These are phyloP conservation scores for Bos taurus DNA, from an alignment of 2,113 vertebrate species.

Conservation along the genomic window DNA sequence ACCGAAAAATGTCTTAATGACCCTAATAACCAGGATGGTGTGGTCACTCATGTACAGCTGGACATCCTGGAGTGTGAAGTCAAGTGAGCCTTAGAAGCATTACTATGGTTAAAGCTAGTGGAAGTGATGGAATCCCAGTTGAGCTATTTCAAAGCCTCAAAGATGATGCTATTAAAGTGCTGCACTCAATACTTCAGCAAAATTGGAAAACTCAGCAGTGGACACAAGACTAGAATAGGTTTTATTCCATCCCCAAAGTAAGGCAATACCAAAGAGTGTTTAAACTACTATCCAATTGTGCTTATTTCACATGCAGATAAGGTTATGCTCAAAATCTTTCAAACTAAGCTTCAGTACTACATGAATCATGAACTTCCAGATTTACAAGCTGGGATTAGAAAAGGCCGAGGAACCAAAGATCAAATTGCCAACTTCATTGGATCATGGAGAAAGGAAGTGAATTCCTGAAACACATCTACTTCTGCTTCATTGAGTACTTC, in stretches of 20 bases:
- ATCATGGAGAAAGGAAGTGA: not conserved
- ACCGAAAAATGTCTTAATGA: not conserved
- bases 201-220: not conserved
- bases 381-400: not conserved
- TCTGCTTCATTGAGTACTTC: not conserved
- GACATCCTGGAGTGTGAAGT: not conserved
- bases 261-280: not conserved
- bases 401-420: not conserved
- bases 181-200: not conserved
- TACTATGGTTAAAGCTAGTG: not conserved
- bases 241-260: not conserved
- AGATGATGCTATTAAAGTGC: not conserved
- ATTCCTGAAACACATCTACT: not conserved
- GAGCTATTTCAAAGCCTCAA: not conserved
- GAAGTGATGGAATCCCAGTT: not conserved
- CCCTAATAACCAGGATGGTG: not conserved
- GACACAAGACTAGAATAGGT: not conserved
- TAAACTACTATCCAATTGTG: not conserved
- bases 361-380: not conserved
- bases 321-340: not conserved
- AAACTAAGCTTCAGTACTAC: not conserved
- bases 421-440: not conserved
- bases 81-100: not conserved
- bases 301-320: not conserved
- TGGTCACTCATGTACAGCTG: rapidly evolving